phyloP scores from a whole-genome alignment of 2,113 vertebrate species.

The Calyptommatus sinebrachiatus region DNA sequence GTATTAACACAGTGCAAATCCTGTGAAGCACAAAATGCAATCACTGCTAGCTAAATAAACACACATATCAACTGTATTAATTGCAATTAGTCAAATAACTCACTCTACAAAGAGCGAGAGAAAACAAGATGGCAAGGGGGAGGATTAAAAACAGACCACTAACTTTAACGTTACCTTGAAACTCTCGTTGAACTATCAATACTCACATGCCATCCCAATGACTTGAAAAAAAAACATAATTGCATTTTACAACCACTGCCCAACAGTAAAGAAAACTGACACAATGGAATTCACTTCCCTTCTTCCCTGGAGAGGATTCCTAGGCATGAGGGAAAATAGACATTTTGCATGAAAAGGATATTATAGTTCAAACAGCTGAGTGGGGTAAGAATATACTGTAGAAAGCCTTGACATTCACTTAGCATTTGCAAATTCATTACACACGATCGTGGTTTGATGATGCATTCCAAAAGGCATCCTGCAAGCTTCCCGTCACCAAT shows the following conservation, averaged over 20 bases:
- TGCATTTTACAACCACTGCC: constrained; percentile 2
- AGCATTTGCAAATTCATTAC: too few relatives aligned
- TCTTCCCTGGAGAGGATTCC: too few relatives aligned
- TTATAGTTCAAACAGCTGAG: too few relatives aligned
- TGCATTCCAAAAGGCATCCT: too few relatives aligned
- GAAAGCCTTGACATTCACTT: too few relatives aligned
- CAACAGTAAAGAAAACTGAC: too few relatives aligned
- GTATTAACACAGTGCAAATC: neutral
- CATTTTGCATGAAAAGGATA: too few relatives aligned
- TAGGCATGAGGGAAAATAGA: too few relatives aligned
- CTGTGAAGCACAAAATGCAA: neutral
- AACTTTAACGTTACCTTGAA: constrained; percentile 15
- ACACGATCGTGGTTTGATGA: too few relatives aligned
- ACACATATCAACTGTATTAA: neutral
- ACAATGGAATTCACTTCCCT: too few relatives aligned
- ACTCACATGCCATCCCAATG: neutral
- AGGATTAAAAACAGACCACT: constrained; percentile 10
- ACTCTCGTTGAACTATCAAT: neutral
- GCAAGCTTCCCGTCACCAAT: too few relatives aligned
- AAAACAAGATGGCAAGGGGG: constrained; percentile 5
- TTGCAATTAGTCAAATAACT: neutral
- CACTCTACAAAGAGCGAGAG: constrained; percentile 13
- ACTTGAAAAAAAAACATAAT: neutral
- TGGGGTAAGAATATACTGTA: too few relatives aligned
- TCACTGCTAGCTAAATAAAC: neutral